Evolutionary conservation across 2,888 invertebrate species (phyloP).

Genomic region (Ochropleura leucogaster): DNA sequence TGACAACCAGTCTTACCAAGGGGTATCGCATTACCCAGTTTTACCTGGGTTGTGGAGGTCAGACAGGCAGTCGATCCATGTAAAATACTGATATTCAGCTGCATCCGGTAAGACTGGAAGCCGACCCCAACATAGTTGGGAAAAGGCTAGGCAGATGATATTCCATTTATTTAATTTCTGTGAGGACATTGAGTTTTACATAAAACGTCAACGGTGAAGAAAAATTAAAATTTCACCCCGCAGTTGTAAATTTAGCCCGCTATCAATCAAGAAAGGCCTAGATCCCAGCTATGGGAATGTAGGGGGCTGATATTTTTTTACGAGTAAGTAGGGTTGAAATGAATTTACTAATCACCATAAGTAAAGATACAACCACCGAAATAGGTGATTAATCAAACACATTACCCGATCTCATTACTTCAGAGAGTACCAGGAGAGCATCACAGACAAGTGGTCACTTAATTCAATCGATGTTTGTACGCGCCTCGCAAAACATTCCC

Average conservation of each 20-base stretch:
- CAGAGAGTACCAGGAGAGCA: conserved; percentile 28
- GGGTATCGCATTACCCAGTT: too few species aligned
- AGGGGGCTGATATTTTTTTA: not conserved
- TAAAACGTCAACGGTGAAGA: not conserved
- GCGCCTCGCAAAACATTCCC: conserved; percentile 39
- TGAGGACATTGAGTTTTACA: not conserved
- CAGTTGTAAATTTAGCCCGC: not conserved
- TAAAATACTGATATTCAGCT: too few species aligned
- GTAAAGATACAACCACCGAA: not conserved
- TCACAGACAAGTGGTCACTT: conserved; percentile 40
- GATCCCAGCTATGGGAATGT: not conserved
- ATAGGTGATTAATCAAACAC: conserved; percentile 33
- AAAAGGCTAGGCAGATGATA: too few species aligned
- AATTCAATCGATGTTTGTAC: conserved; percentile 43
- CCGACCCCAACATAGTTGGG: too few species aligned
- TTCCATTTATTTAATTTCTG: not conserved
- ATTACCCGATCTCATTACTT: conserved; percentile 42
- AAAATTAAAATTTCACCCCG: not conserved
- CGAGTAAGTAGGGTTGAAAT: not conserved
- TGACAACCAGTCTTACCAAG: too few species aligned
- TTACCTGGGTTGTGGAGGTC: too few species aligned
- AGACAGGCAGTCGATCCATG: too few species aligned
- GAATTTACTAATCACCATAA: conserved; percentile 3
- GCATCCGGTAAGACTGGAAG: too few species aligned
- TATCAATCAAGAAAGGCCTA: too few species aligned